These are phyloP conservation scores for Neria commutata DNA, from an alignment of 2,888 invertebrate species.

Conservation along the genomic window DNA sequence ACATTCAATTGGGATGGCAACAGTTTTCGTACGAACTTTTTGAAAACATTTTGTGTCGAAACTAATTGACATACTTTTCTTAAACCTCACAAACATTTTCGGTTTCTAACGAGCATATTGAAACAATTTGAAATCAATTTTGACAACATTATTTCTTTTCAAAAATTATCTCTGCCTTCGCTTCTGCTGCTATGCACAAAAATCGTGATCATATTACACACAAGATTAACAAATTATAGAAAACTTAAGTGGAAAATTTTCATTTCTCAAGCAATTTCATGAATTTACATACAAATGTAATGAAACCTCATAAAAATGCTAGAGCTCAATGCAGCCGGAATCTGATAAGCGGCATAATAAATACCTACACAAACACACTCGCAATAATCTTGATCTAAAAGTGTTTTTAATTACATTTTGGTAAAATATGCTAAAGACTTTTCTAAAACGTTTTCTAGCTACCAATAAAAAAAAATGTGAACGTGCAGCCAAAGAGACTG, in stretches of 20 bases:
- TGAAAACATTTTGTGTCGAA: no score
- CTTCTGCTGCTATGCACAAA: no score
- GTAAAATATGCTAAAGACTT: slow-evolving; percentile 19
- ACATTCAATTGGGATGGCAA: no score
- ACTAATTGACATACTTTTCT: no score
- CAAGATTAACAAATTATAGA: no score
- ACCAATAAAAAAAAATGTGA: no score
- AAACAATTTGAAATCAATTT: not conserved
- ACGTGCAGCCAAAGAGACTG: no score
- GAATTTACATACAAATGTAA: not conserved
- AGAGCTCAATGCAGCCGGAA: not conserved
- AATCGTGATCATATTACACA: no score
- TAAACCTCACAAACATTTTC: not conserved
- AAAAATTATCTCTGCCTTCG: not conserved
- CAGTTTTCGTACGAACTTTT: no score
- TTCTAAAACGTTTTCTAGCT: slow-evolving; percentile 11
- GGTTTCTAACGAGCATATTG: not conserved
- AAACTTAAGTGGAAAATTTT: no score
- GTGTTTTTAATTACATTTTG: slow-evolving; percentile 21
- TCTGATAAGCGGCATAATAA: slow-evolving; percentile 14
- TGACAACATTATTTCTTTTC: not conserved
- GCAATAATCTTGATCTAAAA: slow-evolving; percentile 8
- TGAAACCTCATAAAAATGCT: not conserved
- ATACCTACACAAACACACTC: not conserved
- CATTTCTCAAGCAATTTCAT: not conserved